Percentiles rank a stretch among this genome's conserved stretches.
Evolutionary conservation across 64 coral and sea anemone species (phyloP).

Genomic region (Stichodactyla helianthus): DNA sequence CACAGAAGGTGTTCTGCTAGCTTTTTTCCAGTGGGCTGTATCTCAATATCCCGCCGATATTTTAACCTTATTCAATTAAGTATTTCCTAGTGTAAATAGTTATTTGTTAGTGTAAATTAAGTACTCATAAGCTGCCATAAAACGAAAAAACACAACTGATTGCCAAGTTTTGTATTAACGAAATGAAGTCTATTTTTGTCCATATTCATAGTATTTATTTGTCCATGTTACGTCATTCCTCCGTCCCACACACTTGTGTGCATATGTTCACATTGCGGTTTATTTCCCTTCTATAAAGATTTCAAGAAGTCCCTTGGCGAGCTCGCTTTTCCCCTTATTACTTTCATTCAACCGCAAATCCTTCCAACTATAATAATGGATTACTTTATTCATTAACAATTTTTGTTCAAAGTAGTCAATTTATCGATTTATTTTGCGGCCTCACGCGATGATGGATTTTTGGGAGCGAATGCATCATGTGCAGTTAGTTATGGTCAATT

Average conservation of each 20-base stretch:
- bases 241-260: background rate
- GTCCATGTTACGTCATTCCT: background rate
- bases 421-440: background rate
- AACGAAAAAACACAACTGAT: background rate
- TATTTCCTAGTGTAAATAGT: background rate
- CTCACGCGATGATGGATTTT: background rate
- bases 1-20: conserved; percentile 1
- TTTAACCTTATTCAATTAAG: background rate
- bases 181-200: background rate
- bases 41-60: background rate
- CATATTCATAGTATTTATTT: background rate
- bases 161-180: background rate
- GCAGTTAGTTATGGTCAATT: background rate
- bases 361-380: background rate
- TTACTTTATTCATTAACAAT: background rate
- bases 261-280: background rate
- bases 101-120: background rate
- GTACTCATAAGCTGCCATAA: background rate
- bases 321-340: background rate
- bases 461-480: conserved; percentile 4
- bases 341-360: background rate
- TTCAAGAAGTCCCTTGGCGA: background rate
- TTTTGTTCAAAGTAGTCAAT: background rate
- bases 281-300: background rate
- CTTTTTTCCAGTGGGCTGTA: background rate